A percentile compares a stretch with the other conserved stretches of the same genome.
Conservation (phyloP, 2,113 vertebrate genomes). For the Trinectes maculatus region DNA sequence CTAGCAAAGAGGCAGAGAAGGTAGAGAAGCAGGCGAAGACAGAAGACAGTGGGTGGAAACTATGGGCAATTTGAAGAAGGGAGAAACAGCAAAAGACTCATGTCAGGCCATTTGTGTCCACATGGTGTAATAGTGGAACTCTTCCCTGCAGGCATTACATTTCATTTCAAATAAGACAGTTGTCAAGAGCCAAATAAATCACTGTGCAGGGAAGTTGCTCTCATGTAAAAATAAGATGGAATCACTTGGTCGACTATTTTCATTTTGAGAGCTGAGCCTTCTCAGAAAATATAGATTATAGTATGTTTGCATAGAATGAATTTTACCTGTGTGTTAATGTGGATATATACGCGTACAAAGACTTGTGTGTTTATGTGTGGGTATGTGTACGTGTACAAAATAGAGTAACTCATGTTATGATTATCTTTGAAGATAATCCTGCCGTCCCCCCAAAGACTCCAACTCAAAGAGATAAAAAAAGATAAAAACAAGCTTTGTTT, state of each 20-base stretch:
- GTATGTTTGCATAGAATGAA: neutral
- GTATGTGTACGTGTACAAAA: slow-evolving; percentile 15
- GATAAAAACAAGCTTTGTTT: slow-evolving; percentile 52
- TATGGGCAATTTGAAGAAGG: slow-evolving; percentile 25
- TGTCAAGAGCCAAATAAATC: slow-evolving; percentile 39
- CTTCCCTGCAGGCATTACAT: slow-evolving; percentile 23
- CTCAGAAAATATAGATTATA: neutral
- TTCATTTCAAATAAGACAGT: slow-evolving; percentile 40
- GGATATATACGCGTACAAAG: neutral
- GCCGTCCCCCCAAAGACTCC: slow-evolving; percentile 33
- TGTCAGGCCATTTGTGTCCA: slow-evolving; percentile 33
- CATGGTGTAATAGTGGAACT: slow-evolving; percentile 48
- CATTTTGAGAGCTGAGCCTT: neutral
- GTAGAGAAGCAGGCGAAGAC: slow-evolving; percentile 8
- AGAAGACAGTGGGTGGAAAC: slow-evolving; percentile 1
- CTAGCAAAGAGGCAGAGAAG: slow-evolving; percentile 19
- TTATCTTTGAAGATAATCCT: slow-evolving; percentile 40
- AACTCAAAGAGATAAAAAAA: slow-evolving; percentile 26
- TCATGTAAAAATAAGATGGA: neutral
- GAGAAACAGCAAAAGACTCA: slow-evolving; percentile 38
- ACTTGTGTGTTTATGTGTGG: neutral
- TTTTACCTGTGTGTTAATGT: neutral
- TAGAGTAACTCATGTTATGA: slow-evolving; percentile 10
- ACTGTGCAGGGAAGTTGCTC: neutral
- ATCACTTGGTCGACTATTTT: neutral